Evolutionary conservation across 2,888 invertebrate species (phyloP).

Genomic region (Drosophila paucipuncta): DNA sequence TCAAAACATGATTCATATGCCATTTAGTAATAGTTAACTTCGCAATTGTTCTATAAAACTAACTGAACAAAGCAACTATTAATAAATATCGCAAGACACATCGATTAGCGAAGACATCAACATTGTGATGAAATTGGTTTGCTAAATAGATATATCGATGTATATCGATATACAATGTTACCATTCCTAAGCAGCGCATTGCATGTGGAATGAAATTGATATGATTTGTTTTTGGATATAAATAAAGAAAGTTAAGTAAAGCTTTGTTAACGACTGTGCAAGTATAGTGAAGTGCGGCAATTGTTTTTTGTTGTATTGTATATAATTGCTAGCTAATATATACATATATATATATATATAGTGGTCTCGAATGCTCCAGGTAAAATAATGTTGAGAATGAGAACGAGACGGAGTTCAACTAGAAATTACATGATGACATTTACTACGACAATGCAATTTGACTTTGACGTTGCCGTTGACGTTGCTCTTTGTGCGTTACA

Average conservation of each 20-base stretch:
- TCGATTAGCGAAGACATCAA: constrained; percentile 7
- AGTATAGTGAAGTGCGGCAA: constrained; percentile 28
- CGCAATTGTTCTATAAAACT: background rate
- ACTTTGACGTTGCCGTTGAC: constrained; percentile 24
- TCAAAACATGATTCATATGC: background rate
- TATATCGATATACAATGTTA: constrained; percentile 25
- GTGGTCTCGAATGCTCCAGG: constrained; percentile 57
- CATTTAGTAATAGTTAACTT: background rate
- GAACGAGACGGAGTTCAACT: constrained; percentile 29
- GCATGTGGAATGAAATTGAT: constrained; percentile 67
- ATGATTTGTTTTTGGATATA: constrained; percentile 53
- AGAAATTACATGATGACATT: constrained; percentile 71
- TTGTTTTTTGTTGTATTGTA: constrained; percentile 48
- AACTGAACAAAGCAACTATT: background rate
- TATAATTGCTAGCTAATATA: constrained; percentile 41
- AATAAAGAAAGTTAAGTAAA: constrained; percentile 31
- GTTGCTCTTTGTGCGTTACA: background rate
- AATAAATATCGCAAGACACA: background rate
- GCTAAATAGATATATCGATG: constrained; percentile 17
- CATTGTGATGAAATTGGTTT: background rate
- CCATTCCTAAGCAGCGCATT: constrained; percentile 63
- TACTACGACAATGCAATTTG: constrained; percentile 41
- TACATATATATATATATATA: background rate
- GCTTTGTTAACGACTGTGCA: constrained; percentile 25
- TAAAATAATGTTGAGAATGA: constrained; percentile 41